These are phyloP conservation scores for Periplaneta americana DNA, from an alignment of 1,140 invertebrate species.

Conservation along the genomic window DNA sequence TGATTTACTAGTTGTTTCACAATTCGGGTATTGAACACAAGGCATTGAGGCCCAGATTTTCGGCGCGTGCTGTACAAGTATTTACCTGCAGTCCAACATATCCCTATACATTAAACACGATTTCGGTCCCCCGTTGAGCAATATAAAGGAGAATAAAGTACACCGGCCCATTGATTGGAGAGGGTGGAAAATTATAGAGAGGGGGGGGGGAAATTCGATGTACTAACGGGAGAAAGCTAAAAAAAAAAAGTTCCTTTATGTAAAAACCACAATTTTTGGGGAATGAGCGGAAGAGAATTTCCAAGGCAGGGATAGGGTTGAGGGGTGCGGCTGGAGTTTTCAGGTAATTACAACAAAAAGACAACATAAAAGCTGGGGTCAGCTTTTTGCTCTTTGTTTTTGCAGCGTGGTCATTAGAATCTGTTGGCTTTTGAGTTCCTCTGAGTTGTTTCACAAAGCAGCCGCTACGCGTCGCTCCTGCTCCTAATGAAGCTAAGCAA, in stretches of 20 bases:
- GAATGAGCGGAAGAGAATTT: neutral
- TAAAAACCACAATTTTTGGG: neutral
- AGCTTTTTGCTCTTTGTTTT: neutral
- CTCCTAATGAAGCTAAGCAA: neutral
- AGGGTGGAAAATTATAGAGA: neutral
- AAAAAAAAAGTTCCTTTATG: neutral
- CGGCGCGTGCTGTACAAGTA: neutral
- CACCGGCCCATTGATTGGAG: neutral
- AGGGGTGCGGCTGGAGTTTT: neutral
- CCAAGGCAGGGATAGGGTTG: too few relatives aligned
- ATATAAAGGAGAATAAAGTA: neutral
- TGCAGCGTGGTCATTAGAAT: neutral
- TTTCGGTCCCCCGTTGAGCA: neutral
- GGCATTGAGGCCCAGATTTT: neutral
- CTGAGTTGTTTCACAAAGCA: neutral
- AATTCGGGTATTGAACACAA: too few relatives aligned
- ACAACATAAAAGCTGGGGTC: neutral
- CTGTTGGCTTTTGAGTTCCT: neutral
- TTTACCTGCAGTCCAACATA: neutral
- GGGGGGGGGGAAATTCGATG: too few relatives aligned
- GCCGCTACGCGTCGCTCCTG: neutral
- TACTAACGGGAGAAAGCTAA: neutral
- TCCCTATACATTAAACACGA: neutral
- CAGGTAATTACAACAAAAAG: neutral
- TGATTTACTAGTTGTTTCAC: too few relatives aligned